Conservation (phyloP, 2,888 invertebrate genomes). For the Mesorhabditis spiculigera region DNA sequence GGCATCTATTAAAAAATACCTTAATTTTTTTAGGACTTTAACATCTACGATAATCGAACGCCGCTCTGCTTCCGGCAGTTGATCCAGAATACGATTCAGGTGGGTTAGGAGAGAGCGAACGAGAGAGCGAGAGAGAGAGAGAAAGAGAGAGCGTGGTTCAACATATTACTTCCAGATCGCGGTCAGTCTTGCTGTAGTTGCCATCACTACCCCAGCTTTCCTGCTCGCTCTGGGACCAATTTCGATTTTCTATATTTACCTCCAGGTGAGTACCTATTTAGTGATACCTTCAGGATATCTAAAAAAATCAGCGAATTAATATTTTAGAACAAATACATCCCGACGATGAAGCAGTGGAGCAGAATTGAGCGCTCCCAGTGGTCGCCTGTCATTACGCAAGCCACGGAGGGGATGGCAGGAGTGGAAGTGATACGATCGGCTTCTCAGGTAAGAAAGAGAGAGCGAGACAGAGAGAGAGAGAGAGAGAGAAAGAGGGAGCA, state of each 20-base stretch:
- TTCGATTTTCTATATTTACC: background rate
- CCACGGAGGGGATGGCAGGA: conserved; percentile 3
- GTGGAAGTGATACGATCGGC: conserved; percentile 3
- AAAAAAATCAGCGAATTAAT: background rate
- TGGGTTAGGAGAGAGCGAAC: background rate
- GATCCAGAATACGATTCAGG: background rate
- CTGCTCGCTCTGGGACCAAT: background rate
- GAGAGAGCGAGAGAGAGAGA: too few species aligned
- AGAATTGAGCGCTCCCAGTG: background rate
- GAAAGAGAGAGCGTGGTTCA: too few species aligned
- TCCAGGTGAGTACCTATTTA: background rate
- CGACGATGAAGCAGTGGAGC: background rate
- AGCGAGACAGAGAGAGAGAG: too few species aligned
- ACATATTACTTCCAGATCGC: background rate
- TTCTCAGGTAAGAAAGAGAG: background rate
- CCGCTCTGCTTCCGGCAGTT: background rate
- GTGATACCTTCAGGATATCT: too few species aligned
- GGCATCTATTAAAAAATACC: background rate
- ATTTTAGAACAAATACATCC: conserved; percentile 1
- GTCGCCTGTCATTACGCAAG: conserved; percentile 2
- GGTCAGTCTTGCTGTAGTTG: background rate
- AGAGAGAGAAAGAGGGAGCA: too few species aligned
- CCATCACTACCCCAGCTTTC: background rate
- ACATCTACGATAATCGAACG: background rate
- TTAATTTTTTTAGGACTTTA: background rate